phyloP scores from a whole-genome alignment of 2,888 invertebrate genomes.

The Pardosa pseudoannulata region DNA sequence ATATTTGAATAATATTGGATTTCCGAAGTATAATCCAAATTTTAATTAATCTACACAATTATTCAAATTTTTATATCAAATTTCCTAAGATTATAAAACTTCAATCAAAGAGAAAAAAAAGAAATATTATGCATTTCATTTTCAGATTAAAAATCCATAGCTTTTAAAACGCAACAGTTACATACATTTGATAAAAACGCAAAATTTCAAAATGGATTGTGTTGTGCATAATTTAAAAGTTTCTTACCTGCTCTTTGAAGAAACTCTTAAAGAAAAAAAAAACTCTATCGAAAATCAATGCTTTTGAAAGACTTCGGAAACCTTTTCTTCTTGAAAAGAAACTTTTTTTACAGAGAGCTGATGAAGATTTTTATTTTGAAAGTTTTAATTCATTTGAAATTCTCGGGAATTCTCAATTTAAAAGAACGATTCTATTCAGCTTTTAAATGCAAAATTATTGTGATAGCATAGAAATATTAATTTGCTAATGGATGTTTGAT shows the following conservation, averaged over 20 bases:
- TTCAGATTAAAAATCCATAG: neutral
- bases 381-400: neutral
- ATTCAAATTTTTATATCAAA: too few relatives aligned
- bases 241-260: constrained; percentile 2
- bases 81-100: too few relatives aligned
- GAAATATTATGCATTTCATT: too few relatives aligned
- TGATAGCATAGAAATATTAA: neutral
- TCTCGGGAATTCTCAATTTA: neutral
- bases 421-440: neutral
- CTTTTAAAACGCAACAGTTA: neutral
- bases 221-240: constrained; percentile 10
- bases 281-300: neutral
- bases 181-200: neutral
- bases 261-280: neutral
- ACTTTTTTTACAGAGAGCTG: neutral
- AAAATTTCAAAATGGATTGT: constrained; percentile 2
- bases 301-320: neutral
- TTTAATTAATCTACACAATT: too few relatives aligned
- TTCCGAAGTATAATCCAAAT: too few relatives aligned
- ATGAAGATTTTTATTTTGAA: neutral
- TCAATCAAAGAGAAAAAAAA: too few relatives aligned
- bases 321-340: neutral
- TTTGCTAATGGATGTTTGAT: neutral
- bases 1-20: too few relatives aligned
- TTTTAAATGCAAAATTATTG: neutral